Conservation (phyloP, 2,797 vertebrate genomes). For the Ptychadena robeensis region DNA sequence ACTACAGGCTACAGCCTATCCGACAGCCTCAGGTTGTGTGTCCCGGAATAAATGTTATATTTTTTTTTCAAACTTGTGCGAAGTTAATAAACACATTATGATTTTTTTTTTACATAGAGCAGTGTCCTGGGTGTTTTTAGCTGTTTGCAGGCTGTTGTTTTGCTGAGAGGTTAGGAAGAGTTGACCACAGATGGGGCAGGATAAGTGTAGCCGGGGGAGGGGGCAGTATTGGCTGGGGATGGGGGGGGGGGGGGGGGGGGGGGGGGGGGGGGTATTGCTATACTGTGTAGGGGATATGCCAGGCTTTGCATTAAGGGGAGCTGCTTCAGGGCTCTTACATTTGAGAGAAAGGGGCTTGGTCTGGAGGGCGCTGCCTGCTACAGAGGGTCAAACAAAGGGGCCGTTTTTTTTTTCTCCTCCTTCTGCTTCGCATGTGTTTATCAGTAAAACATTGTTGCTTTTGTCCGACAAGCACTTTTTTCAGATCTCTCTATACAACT, state of each 20-base stretch:
- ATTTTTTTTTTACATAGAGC: background rate
- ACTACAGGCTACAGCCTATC: no score
- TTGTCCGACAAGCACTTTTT: background rate
- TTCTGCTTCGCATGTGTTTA: background rate
- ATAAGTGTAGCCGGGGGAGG: background rate
- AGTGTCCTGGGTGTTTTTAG: background rate
- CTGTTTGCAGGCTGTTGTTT: conserved; percentile 20
- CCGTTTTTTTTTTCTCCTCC: background rate
- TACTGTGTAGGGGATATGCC: conserved; percentile 48
- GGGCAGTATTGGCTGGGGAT: background rate
- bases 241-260: conserved; percentile 34
- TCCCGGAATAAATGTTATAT: no score
- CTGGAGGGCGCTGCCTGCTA: conserved; percentile 48
- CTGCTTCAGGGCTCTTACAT: background rate
- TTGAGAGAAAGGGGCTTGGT: background rate
- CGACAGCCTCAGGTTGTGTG: no score
- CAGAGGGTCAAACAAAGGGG: conserved; percentile 58
- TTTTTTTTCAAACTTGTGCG: background rate
- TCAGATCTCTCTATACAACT: background rate
- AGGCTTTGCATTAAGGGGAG: conserved; percentile 50
- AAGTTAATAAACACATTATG: background rate
- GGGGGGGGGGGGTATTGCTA: conserved; percentile 28
- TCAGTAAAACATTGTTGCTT: conserved; percentile 16
- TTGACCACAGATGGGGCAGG: background rate
- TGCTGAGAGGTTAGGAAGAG: conserved; percentile 10